Evolutionary conservation across 2,888 invertebrate genomes (phyloP).

Genomic region (Eupithecia vulgata): DNA sequence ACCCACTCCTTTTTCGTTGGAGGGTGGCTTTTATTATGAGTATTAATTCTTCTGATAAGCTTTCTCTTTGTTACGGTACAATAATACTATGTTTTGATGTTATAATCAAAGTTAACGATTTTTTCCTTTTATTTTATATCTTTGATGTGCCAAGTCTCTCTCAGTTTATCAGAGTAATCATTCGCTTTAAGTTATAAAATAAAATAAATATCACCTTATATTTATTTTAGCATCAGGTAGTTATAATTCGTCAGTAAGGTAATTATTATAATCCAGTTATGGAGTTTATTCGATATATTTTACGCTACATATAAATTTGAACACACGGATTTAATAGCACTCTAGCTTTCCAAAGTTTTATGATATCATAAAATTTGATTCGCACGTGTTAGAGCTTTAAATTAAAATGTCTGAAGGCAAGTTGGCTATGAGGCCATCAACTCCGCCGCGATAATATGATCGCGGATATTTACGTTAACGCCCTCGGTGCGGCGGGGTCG

Average conservation of each 20-base stretch:
- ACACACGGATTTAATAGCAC: constrained; percentile 7
- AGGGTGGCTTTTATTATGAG: constrained; percentile 55
- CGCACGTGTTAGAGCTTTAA: constrained; percentile 55
- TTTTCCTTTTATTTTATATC: constrained; percentile 48
- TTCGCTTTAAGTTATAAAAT: too few species aligned
- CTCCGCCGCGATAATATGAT: constrained; percentile 55
- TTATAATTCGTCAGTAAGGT: not conserved
- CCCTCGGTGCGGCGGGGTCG: constrained; percentile 37
- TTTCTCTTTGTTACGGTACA: constrained; percentile 60
- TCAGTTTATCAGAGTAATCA: not conserved
- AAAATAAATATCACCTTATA: too few species aligned
- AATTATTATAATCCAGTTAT: not conserved
- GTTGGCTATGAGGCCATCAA: constrained; percentile 57
- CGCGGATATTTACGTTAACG: constrained; percentile 50
- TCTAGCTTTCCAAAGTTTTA: constrained; percentile 42
- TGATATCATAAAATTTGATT: constrained; percentile 55
- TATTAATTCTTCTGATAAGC: constrained; percentile 65
- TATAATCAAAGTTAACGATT: constrained; percentile 69
- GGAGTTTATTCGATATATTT: constrained; percentile 1
- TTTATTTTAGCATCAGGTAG: not conserved
- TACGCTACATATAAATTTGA: not conserved
- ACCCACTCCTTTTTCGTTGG: constrained; percentile 47
- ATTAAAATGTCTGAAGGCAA: constrained; percentile 58
- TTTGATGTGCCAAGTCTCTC: constrained; percentile 23
- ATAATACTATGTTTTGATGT: constrained; percentile 60